These are phyloP conservation scores for Cheirogaleus medius DNA, from an alignment of 2,113 vertebrate species.

Conservation along the genomic window DNA sequence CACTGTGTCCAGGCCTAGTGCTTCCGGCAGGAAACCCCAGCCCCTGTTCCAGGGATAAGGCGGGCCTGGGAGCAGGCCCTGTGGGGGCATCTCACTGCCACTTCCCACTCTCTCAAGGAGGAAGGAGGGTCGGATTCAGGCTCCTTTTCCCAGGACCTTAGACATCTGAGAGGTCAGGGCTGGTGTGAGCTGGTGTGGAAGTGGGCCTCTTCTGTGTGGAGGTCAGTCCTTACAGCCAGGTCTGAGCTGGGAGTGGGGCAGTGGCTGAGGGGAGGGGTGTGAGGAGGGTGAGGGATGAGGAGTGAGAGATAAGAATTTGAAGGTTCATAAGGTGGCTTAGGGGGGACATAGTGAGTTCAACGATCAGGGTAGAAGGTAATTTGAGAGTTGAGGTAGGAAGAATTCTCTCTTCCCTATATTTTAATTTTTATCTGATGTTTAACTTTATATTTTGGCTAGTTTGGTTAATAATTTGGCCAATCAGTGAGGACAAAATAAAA, in stretches of 20 bases:
- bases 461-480: not conserved
- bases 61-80: conserved; percentile 59
- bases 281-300: not conserved
- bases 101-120: not conserved
- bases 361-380: not conserved
- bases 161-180: conserved; percentile 6
- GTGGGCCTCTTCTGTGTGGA: not conserved
- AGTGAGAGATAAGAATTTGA: not conserved
- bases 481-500: not conserved
- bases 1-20: conserved; percentile 60
- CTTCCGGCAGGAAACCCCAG: conserved; percentile 72
- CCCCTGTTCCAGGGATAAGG: conserved; percentile 46
- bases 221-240: not conserved
- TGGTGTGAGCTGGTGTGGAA: not conserved
- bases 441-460: not conserved
- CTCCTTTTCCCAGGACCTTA: conserved; percentile 67
- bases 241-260: not conserved
- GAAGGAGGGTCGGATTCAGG: not conserved
- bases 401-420: not conserved
- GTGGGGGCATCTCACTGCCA: conserved; percentile 45
- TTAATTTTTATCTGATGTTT: not conserved
- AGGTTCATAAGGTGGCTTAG: not conserved
- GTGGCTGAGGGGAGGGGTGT: too few species aligned
- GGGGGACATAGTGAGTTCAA: not conserved
- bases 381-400: not conserved